Evolutionary conservation across 1,140 invertebrate genomes (phyloP).

Genomic region (Drosophila sulfurigaster): DNA sequence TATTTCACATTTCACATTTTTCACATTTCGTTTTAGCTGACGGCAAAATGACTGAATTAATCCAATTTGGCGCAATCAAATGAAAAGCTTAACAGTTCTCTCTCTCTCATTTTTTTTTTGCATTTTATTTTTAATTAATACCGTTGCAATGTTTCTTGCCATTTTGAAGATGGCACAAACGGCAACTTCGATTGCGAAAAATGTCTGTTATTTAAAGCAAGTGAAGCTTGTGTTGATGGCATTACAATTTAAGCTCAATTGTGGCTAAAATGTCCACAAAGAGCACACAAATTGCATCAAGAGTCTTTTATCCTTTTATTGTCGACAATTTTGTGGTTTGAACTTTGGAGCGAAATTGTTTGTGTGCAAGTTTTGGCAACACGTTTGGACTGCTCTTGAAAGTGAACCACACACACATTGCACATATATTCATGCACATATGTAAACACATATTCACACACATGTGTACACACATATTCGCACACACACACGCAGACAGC

Average conservation of each 20-base stretch:
- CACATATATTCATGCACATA: background rate
- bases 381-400: background rate
- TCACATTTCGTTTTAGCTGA: constrained; percentile 55
- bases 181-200: background rate
- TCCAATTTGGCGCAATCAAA: constrained; percentile 72
- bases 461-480: too few relatives aligned
- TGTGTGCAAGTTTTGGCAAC: constrained; percentile 57
- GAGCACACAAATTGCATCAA: background rate
- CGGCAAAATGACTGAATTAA: constrained; percentile 47
- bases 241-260: constrained; percentile 16
- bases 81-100: constrained; percentile 45
- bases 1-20: constrained; percentile 62
- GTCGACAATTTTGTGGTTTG: constrained; percentile 3
- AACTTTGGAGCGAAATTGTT: background rate
- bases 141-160: constrained; percentile 2
- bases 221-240: constrained; percentile 5
- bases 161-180: background rate
- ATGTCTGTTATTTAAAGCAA: constrained; percentile 2
- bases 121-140: constrained; percentile 34
- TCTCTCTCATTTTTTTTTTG: background rate
- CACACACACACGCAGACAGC: constrained; percentile 8
- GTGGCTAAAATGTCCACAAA: background rate
- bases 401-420: constrained; percentile 3
- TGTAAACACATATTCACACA: constrained; percentile 9
- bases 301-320: background rate